Evolutionary conservation across 2,113 vertebrate genomes (phyloP), one percentile per base, ranked within the genome.

Genomic region (Grammomys dolichurus): DNA sequence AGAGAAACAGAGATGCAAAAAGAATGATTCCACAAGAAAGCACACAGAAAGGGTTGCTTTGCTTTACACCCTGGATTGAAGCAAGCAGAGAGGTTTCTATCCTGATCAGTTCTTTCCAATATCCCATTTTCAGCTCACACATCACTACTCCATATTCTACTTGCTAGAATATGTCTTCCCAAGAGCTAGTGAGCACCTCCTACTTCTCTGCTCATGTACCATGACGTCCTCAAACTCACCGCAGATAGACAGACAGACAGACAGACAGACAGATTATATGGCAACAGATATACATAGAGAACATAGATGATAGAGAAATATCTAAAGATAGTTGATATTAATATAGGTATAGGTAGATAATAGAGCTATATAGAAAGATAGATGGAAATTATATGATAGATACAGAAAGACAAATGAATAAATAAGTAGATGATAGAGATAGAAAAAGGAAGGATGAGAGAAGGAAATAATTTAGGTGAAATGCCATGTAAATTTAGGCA

Each of bases 71-170:
- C 67, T 69, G 5, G 67, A 33, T 36, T 69, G 14, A 69, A 69
- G 14, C 3, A 26, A 40, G 24, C 9, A 0, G 0, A 5, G 5
- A 5, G 0, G 0, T 10, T 87, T 40, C 87, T 63, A 13, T 3
- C 26, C 12, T 11, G 14, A 76, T 72, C 46, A 36, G 0, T 4
- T 26, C 17, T 40, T 40, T 28, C 46, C 13, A 43, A 48, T 36
- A 76, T 54, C 7, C 24, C 4, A 72, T 72, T 56, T 60, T 56
- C 13, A 56, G 69, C 4, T 8, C 36, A 40, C 19, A 46, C 22
- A 56, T 40, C 24, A 54, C 48, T 69, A 88, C 22, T 28, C 2
- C 77, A 73, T n/a, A 5, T 17, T 16, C 22, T 70, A 43, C 20
- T 16, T 16, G n/a, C 26, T 54, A 17, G 40, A 40, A 9, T 1